Percentiles rank a stretch among this genome's conserved stretches.
Evolutionary conservation across 2,888 invertebrate species (phyloP).

Genomic region (Dysmachus trigonus): DNA sequence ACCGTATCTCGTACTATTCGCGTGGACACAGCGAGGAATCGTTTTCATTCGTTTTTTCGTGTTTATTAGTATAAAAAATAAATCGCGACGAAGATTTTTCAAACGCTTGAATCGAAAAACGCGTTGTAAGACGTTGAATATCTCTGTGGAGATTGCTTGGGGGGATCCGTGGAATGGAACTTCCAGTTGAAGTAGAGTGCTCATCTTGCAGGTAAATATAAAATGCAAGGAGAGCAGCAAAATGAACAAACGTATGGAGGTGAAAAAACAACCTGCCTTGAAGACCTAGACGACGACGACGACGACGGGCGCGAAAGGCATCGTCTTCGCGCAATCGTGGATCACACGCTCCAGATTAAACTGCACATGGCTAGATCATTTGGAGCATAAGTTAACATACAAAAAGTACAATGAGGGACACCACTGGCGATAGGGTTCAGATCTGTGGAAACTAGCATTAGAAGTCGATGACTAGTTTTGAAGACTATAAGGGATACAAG

Average conservation of each 20-base stretch:
- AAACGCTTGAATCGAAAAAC: neutral
- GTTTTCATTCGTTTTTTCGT: neutral
- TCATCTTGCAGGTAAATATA: neutral
- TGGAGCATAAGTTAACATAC: neutral
- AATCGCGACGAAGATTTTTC: neutral
- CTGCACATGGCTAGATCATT: neutral
- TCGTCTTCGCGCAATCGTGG: neutral
- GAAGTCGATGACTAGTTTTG: neutral
- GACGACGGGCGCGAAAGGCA: neutral
- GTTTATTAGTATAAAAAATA: neutral
- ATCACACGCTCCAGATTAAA: constrained; percentile 1
- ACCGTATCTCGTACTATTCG: neutral
- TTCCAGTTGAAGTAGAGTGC: neutral
- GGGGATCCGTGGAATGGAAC: neutral
- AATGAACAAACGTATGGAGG: neutral
- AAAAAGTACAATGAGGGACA: neutral
- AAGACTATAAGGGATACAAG: neutral
- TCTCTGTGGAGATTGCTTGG: neutral
- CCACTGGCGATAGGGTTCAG: neutral
- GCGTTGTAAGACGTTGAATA: neutral
- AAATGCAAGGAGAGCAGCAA: neutral
- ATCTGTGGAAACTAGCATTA: neutral
- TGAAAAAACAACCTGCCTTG: neutral
- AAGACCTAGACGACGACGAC: neutral
- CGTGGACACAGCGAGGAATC: neutral